phyloP scores from a whole-genome alignment of 1,140 invertebrate genomes.

The Saccostrea cuccullata region DNA sequence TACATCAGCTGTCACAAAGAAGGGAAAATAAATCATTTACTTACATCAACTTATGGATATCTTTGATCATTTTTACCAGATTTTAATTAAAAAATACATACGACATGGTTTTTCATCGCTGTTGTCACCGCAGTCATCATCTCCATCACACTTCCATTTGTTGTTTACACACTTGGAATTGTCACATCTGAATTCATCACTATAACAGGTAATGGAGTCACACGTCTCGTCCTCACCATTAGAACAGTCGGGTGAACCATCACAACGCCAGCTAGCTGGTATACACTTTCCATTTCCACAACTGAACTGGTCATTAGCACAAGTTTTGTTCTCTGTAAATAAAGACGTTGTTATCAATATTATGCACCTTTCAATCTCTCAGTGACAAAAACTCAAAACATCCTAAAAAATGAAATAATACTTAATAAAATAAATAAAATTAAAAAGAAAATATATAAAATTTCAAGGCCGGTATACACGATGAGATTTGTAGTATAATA shows the following conservation, averaged over 20 bases:
- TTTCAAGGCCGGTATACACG: no score
- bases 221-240: conserved; percentile 81
- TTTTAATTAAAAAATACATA: conserved; percentile 29
- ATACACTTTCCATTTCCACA: conserved; percentile 62
- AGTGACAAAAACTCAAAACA: conserved; percentile 9
- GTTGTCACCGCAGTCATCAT: conserved; percentile 95
- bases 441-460: no score
- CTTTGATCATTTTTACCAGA: no score
- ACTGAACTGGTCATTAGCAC: conserved; percentile 80
- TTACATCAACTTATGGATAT: no score
- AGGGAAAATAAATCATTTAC: no score
- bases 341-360: not conserved
- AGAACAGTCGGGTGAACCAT: conserved; percentile 78
- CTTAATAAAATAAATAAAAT: no score
- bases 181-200: not conserved
- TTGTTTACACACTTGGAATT: conserved; percentile 83
- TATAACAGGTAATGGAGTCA: conserved; percentile 67
- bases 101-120: conserved; percentile 80
- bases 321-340: conserved; percentile 36
- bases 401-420: no score
- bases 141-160: conserved; percentile 94
- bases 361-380: not conserved
- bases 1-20: no score
- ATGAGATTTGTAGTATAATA: no score
- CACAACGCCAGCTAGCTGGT: conserved; percentile 74